These are phyloP conservation scores for Ricordea florida DNA, from an alignment of 92 coral and sea anemone species.

Conservation along the genomic window DNA sequence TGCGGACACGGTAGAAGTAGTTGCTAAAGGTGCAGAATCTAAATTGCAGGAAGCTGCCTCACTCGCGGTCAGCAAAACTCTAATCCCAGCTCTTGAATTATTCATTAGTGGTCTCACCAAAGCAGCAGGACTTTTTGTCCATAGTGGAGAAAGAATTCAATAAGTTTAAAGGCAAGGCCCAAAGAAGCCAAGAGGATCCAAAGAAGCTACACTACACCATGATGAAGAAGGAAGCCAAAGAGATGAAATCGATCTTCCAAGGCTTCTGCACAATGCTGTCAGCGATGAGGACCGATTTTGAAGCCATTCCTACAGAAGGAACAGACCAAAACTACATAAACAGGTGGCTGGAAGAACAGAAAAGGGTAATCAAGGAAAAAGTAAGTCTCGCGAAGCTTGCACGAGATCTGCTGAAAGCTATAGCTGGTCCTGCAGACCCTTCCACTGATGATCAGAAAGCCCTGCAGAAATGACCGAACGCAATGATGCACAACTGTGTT, in stretches of 20 bases:
- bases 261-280: conserved; percentile 47
- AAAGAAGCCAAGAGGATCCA: neutral
- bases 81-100: conserved; percentile 44
- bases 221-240: conserved; percentile 44
- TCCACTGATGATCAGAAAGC: no score
- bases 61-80: neutral
- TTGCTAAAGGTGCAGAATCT: conserved; percentile 41
- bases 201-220: conserved; percentile 13
- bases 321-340: conserved; percentile 70
- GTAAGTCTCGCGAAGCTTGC: neutral
- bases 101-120: conserved; percentile 39
- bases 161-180: conserved; percentile 13
- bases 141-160: conserved; percentile 30
- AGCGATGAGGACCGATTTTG: conserved; percentile 56
- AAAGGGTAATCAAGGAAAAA: conserved; percentile 6
- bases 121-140: conserved; percentile 62
- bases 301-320: conserved; percentile 56
- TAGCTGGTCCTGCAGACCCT: no score
- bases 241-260: conserved; percentile 33
- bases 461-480: no score
- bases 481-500: no score
- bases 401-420: neutral
- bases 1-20: conserved; percentile 37
- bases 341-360: conserved; percentile 64
- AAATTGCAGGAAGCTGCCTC: conserved; percentile 40